phyloP scores from a whole-genome alignment of 1,140 invertebrate species.

The Trichomalopsis sarcophagae region DNA sequence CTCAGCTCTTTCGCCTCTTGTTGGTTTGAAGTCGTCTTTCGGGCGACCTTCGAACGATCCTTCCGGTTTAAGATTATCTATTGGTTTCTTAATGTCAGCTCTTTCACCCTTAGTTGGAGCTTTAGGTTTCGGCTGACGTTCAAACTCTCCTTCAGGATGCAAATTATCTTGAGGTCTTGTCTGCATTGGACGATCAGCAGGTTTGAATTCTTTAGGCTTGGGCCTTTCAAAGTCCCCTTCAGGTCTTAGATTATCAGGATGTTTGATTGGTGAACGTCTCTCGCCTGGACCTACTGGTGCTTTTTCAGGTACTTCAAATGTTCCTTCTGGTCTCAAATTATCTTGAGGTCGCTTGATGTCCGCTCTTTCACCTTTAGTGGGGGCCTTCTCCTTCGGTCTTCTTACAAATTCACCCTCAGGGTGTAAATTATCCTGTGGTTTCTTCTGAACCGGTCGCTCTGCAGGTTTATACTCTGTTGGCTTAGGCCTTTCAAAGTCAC shows the following conservation, averaged over 20 bases:
- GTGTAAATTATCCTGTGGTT: constrained; percentile 80
- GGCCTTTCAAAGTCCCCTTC: constrained; percentile 79
- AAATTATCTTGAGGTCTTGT: constrained; percentile 72
- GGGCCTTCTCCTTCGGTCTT: constrained; percentile 70
- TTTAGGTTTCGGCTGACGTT: constrained; percentile 70
- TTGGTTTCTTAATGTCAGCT: constrained; percentile 70
- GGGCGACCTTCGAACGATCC: constrained; percentile 77
- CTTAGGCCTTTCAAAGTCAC: constrained; percentile 76
- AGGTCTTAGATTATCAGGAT: constrained; percentile 78
- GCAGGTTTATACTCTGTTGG: constrained; percentile 64
- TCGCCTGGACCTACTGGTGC: constrained; percentile 73
- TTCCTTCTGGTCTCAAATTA: constrained; percentile 77
- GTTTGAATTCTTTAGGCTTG: constrained; percentile 65
- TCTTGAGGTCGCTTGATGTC: constrained; percentile 70
- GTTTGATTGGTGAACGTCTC: constrained; percentile 76
- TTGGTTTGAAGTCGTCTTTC: constrained; percentile 64
- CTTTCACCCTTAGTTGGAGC: constrained; percentile 75
- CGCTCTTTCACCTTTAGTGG: constrained; percentile 65
- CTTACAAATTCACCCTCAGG: constrained; percentile 76
- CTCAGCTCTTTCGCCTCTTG: constrained; percentile 77
- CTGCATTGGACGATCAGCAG: constrained; percentile 63
- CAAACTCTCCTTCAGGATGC: constrained; percentile 78
- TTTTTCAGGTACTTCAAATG: constrained; percentile 73
- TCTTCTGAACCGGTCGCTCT: constrained; percentile 73
- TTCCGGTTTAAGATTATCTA: constrained; percentile 79